These are phyloP conservation scores for Kradibia gibbosae DNA, from an alignment of 1,140 invertebrate species.

Conservation along the genomic window DNA sequence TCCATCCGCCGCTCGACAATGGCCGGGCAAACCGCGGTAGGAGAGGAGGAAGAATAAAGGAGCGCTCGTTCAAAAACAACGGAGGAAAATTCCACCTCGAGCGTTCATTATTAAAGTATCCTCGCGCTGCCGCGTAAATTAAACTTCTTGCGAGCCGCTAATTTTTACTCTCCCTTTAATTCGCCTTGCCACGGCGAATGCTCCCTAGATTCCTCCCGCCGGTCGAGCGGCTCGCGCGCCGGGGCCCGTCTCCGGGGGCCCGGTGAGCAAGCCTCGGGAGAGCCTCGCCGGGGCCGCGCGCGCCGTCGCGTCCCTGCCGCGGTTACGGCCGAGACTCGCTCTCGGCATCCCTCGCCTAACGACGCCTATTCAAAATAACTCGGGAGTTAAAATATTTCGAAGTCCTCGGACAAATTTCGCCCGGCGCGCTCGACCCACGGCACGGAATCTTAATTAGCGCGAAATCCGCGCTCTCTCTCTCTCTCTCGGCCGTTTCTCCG, in stretches of 20 bases:
- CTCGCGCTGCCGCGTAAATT: neutral
- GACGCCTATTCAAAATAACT: slow-evolving; percentile 28
- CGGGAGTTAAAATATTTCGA: slow-evolving; percentile 33
- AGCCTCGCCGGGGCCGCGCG: too few relatives aligned
- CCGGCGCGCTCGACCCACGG: neutral
- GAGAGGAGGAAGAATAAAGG: too few relatives aligned
- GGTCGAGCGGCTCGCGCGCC: too few relatives aligned
- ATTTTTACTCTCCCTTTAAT: neutral
- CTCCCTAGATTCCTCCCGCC: too few relatives aligned
- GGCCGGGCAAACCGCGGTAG: neutral
- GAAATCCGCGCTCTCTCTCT: slow-evolving; percentile 34
- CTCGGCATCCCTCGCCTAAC: neutral
- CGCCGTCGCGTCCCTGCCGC: neutral
- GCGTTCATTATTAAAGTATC: slow-evolving; percentile 3
- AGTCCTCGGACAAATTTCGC: slow-evolving; percentile 22
- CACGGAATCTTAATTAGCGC: slow-evolving; percentile 44
- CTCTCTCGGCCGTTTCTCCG: slow-evolving; percentile 28
- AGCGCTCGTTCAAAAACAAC: neutral
- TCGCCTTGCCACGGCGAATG: too few relatives aligned
- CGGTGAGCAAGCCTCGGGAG: too few relatives aligned
- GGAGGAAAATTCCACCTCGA: neutral
- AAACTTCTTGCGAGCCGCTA: slow-evolving; percentile 20
- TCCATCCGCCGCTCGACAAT: neutral
- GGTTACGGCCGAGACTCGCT: neutral
- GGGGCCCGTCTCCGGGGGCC: too few relatives aligned